Percentiles rank a stretch among this genome's conserved stretches.
Evolutionary conservation across 2,888 invertebrate species (phyloP).

Genomic region (Macaria liturata): DNA sequence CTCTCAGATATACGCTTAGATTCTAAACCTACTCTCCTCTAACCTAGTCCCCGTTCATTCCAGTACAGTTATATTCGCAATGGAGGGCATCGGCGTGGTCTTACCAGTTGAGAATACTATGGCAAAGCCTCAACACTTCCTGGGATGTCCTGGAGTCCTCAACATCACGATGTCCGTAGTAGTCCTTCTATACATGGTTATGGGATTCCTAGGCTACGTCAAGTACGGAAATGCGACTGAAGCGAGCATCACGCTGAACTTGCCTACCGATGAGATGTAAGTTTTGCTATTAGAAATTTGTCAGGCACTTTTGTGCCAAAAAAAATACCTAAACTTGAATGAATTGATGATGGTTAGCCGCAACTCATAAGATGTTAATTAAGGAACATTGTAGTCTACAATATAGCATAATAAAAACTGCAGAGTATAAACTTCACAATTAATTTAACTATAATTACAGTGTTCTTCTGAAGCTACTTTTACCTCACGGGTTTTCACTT

Average conservation of each 20-base stretch:
- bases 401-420: no score
- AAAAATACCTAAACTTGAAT: no score
- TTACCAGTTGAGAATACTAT: constrained; percentile 97
- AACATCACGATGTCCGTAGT: constrained; percentile 94
- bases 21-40: background rate
- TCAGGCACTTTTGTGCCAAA: no score
- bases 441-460: no score
- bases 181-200: constrained; percentile 89
- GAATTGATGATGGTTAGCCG: no score
- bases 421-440: no score
- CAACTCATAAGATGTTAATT: no score
- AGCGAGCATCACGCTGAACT: constrained; percentile 93
- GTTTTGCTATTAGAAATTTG: constrained; percentile 44
- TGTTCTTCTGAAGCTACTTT: no score
- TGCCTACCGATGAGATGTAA: constrained; percentile 87
- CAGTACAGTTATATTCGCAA: constrained; percentile 97
- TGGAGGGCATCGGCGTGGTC: constrained; percentile 97
- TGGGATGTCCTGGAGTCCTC: constrained; percentile 92
- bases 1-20: no score
- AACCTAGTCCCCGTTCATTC: constrained; percentile 41
- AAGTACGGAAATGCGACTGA: constrained; percentile 88
- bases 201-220: constrained; percentile 96
- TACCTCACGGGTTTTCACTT: no score
- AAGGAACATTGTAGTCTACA: no score
- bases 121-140: constrained; percentile 91